phyloP scores from a whole-genome alignment of 2,113 vertebrate genomes.

The Nesospiza acunhae region DNA sequence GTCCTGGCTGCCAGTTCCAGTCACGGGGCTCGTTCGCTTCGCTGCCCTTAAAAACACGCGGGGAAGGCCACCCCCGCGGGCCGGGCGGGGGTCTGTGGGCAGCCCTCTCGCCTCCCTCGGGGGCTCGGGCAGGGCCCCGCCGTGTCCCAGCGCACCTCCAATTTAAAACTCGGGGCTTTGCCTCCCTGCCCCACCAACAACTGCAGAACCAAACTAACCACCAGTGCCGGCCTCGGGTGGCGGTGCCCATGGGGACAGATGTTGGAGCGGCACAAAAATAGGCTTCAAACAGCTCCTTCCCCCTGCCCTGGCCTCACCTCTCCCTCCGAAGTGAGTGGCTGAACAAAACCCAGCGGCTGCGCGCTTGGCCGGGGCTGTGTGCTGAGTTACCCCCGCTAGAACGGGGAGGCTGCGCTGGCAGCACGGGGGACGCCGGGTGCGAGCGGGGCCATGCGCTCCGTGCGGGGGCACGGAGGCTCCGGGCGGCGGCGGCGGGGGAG shows the following conservation, averaged over 20 bases:
- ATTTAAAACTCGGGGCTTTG: rapidly evolving
- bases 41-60: background rate
- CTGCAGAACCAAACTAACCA: too few species aligned
- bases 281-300: background rate
- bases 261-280: background rate
- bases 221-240: background rate
- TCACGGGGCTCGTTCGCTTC: background rate
- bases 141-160: background rate
- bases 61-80: too few species aligned
- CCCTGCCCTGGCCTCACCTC: background rate
- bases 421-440: rapidly evolving
- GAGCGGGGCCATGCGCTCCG: background rate
- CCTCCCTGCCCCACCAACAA: background rate
- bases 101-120: background rate
- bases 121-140: rapidly evolving
- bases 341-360: background rate
- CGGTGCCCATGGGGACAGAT: background rate
- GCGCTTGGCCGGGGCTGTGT: rapidly evolving
- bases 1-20: background rate
- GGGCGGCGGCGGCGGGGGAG: background rate
- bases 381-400: rapidly evolving
- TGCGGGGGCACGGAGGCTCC: background rate
- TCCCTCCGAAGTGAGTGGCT: background rate
- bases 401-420: rapidly evolving
- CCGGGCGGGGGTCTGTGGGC: background rate